phyloP scores from a whole-genome alignment of 2,797 vertebrate species.

The Holocentrus rufus region DNA sequence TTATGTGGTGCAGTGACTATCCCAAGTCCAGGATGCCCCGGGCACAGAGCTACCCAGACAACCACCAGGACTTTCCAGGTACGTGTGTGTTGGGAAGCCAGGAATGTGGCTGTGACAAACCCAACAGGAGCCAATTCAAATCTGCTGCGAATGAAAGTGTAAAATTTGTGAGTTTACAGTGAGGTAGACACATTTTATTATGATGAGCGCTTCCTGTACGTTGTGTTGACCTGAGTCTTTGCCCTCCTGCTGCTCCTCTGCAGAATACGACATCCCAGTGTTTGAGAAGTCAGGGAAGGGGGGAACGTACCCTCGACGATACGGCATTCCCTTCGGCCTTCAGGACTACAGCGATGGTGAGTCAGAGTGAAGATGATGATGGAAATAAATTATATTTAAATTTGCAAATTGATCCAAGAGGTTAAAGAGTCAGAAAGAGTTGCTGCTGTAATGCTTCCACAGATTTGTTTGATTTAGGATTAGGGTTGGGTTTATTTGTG shows the following conservation, averaged over 20 bases:
- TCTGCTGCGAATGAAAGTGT: no score
- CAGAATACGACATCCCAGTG: constrained; percentile 95
- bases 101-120: background rate
- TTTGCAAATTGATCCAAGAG: no score
- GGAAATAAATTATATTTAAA: no score
- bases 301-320: constrained; percentile 95
- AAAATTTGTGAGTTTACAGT: no score
- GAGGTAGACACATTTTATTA: no score
- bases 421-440: no score
- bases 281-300: constrained; percentile 99
- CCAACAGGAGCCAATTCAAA: no score
- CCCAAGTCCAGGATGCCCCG: constrained; percentile 97
- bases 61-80: constrained; percentile 98
- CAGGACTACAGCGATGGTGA: constrained; percentile 96
- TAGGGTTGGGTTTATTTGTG: no score
- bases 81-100: background rate
- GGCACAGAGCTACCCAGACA: constrained; percentile 99
- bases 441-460: no score
- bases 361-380: constrained; percentile 41
- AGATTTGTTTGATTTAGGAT: no score
- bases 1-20: constrained; percentile 84
- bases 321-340: constrained; percentile 92
- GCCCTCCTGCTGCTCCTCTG: background rate
- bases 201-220: no score
- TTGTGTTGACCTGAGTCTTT: background rate